Percentiles rank a stretch among this genome's conserved stretches.
These are phyloP conservation scores for Drosophila greeni DNA, from an alignment of 2,888 invertebrate genomes.

Conservation along the genomic window DNA sequence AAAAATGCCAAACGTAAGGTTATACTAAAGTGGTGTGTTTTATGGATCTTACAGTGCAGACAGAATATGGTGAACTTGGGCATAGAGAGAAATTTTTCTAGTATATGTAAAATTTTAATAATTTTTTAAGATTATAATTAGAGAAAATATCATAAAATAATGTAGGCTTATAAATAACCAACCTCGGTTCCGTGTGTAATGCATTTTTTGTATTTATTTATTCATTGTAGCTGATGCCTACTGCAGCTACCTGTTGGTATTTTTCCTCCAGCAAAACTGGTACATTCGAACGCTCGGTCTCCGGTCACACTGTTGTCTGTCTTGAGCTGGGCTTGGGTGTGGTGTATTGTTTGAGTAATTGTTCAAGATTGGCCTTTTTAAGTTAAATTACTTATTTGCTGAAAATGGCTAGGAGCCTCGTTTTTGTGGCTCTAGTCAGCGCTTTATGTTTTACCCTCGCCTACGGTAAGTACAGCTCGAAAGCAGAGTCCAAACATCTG, in stretches of 20 bases:
- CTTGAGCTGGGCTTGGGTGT: slow-evolving; percentile 55
- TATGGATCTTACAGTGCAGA: background rate
- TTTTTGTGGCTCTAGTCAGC: slow-evolving; percentile 44
- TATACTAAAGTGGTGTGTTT: background rate
- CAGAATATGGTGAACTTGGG: too few species aligned
- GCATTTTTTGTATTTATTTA: background rate
- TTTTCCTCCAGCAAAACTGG: background rate
- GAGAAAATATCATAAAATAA: background rate
- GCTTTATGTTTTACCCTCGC: slow-evolving; percentile 38
- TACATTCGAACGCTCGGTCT: background rate
- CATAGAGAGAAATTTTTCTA: background rate
- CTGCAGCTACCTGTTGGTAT: slow-evolving; percentile 22
- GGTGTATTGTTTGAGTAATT: slow-evolving; percentile 54
- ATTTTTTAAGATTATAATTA: background rate
- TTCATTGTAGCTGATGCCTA: background rate
- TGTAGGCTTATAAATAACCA: background rate
- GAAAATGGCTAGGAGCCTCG: slow-evolving; percentile 48
- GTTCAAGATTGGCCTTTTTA: slow-evolving; percentile 28
- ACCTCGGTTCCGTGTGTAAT: background rate
- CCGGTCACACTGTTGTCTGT: slow-evolving; percentile 22
- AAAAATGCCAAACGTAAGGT: slow-evolving; percentile 29
- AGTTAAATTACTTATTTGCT: slow-evolving; percentile 25
- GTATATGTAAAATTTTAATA: background rate
- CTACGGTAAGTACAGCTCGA: slow-evolving; percentile 41
- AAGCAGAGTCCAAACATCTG: background rate